Conservation (phyloP, 2,113 vertebrate genomes). For the Sakesphorus luctuosus region DNA sequence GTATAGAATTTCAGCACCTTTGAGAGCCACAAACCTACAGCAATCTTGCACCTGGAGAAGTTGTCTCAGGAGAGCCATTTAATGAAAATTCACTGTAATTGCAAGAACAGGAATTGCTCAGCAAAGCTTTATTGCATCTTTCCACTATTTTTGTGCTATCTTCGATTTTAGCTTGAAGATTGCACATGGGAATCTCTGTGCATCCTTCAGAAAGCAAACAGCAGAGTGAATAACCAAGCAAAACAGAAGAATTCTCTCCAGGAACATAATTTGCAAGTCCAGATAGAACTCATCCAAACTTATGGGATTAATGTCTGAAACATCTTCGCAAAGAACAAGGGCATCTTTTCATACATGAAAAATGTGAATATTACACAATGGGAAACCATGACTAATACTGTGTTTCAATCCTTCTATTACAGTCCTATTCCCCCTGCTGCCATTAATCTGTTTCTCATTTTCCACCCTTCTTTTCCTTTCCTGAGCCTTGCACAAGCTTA, state of each 20-base stretch:
- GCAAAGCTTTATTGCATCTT: not conserved
- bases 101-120: not conserved
- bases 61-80: not conserved
- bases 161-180: not conserved
- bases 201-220: not conserved
- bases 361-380: not conserved
- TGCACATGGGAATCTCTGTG: not conserved
- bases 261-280: not conserved
- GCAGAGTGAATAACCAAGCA: not conserved
- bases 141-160: not conserved
- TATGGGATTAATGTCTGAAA: not conserved
- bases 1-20: not conserved
- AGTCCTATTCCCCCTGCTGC: not conserved
- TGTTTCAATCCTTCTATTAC: not conserved
- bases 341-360: not conserved
- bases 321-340: not conserved
- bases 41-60: not conserved
- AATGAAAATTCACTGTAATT: not conserved
- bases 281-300: not conserved
- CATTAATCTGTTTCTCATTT: not conserved
- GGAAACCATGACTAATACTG: not conserved
- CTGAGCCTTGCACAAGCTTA: not conserved
- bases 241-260: not conserved
- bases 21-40: constrained; percentile 1
- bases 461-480: not conserved